These are phyloP conservation scores for Steinernema khuongi DNA, from an alignment of 1,140 invertebrate species.

Conservation along the genomic window DNA sequence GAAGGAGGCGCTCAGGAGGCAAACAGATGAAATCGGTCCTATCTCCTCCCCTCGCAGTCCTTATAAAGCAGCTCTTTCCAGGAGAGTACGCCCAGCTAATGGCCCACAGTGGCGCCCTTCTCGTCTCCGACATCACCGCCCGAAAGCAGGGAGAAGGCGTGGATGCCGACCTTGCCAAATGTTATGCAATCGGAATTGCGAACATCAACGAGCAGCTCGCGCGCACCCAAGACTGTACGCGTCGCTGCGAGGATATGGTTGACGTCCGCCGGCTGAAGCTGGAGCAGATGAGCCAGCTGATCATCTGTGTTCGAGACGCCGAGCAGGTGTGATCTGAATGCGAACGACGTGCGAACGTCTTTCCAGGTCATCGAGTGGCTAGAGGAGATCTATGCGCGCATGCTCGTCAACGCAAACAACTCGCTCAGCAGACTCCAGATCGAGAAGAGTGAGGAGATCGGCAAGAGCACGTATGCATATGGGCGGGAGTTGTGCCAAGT, in stretches of 20 bases:
- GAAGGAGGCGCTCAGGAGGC: not conserved
- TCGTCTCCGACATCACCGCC: not conserved
- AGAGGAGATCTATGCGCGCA: not conserved
- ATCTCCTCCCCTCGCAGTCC: not conserved
- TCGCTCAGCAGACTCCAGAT: not conserved
- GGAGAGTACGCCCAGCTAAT: not conserved
- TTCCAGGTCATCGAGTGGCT: conserved; percentile 3
- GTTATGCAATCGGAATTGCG: conserved; percentile 7
- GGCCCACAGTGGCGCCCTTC: not conserved
- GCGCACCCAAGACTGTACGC: not conserved
- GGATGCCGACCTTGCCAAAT: not conserved
- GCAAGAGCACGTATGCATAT: not conserved
- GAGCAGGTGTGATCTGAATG: not conserved
- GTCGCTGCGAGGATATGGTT: not conserved
- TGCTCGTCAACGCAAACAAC: not conserved
- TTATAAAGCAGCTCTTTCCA: not conserved
- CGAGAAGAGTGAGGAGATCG: not conserved
- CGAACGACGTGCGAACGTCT: not conserved
- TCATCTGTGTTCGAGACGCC: not conserved
- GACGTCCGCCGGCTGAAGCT: not conserved
- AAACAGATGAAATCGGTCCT: not conserved
- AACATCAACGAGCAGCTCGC: not conserved
- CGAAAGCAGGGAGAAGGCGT: not conserved
- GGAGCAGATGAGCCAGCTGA: not conserved
- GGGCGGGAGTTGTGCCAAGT: not conserved